phyloP scores from a whole-genome alignment of 2,888 invertebrate species.

The Scaptomyza reducta region DNA sequence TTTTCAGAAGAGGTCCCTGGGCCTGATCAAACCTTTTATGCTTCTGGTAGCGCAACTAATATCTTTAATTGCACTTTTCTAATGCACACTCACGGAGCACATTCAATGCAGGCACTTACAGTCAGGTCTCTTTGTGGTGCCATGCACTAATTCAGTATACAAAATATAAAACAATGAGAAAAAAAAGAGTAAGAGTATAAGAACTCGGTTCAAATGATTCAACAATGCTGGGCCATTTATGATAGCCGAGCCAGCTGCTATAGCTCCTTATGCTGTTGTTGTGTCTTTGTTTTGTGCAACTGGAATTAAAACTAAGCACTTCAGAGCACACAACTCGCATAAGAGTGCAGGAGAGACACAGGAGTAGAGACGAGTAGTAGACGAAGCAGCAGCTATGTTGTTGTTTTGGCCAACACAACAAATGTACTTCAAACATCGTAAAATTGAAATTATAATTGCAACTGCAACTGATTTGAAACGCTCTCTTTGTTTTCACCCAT shows the following conservation, averaged over 20 bases:
- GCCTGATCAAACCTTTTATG: conserved; percentile 10
- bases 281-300: conserved; percentile 60
- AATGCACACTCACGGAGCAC: conserved; percentile 42
- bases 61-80: conserved; percentile 26
- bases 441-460: conserved; percentile 79
- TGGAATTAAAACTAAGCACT: conserved; percentile 74
- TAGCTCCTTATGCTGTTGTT: conserved; percentile 39
- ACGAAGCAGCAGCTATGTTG: conserved; percentile 9
- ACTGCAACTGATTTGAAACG: conserved; percentile 71
- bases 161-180: conserved; percentile 13
- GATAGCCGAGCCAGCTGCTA: conserved; percentile 22
- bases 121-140: conserved; percentile 14
- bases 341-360: conserved; percentile 25
- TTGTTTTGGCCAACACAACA: conserved; percentile 28
- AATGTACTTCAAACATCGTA: conserved; percentile 73
- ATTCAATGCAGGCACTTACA: conserved; percentile 9
- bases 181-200: conserved; percentile 13
- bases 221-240: conserved; percentile 45
- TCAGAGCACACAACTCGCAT: conserved; percentile 66
- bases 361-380: not conserved
- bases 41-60: conserved; percentile 9
- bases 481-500: conserved; percentile 44
- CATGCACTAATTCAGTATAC: conserved; percentile 55
- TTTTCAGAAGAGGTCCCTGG: not conserved
- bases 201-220: conserved; percentile 43